Conservation (phyloP, 2,888 invertebrate species). For the Drosophila crucigera region DNA sequence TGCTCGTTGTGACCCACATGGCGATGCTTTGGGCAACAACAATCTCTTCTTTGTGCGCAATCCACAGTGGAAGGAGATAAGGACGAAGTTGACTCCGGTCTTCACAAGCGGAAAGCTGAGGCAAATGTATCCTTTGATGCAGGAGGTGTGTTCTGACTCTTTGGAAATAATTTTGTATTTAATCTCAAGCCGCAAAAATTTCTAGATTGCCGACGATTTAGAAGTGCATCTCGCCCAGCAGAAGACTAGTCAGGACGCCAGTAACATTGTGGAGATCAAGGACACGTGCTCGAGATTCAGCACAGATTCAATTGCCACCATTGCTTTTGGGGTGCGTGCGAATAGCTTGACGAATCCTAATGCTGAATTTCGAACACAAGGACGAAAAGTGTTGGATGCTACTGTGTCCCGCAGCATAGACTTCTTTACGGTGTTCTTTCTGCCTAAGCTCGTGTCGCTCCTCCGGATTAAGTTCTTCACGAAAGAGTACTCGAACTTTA, state of each 20-base stretch:
- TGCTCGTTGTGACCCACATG: constrained; percentile 73
- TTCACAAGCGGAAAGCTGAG: constrained; percentile 85
- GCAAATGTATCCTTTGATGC: constrained; percentile 83
- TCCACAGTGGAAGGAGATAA: constrained; percentile 85
- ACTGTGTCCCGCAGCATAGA: constrained; percentile 58
- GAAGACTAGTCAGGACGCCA: not conserved
- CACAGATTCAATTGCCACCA: constrained; percentile 83
- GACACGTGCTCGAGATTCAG: constrained; percentile 80
- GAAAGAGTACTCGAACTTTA: constrained; percentile 77
- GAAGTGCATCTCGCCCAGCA: constrained; percentile 61
- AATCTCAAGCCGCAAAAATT: not conserved
- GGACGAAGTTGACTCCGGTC: constrained; percentile 85
- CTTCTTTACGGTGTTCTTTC: constrained; percentile 78
- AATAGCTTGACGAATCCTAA: constrained; percentile 82
- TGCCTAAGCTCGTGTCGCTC: constrained; percentile 76
- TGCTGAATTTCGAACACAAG: constrained; percentile 80
- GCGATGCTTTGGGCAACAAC: constrained; percentile 83
- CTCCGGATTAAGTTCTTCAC: constrained; percentile 79
- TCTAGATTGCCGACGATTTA: constrained; percentile 74
- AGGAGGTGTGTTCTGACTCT: constrained; percentile 64
- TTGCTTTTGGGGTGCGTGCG: constrained; percentile 82
- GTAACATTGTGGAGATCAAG: constrained; percentile 74
- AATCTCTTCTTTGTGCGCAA: constrained; percentile 85
- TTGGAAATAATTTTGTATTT: not conserved
- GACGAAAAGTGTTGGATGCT: constrained; percentile 69